A percentile compares a stretch with the other conserved stretches of the same genome.
phyloP scores from a whole-genome alignment of 2,888 invertebrate species.

The Lydus trimaculatus region DNA sequence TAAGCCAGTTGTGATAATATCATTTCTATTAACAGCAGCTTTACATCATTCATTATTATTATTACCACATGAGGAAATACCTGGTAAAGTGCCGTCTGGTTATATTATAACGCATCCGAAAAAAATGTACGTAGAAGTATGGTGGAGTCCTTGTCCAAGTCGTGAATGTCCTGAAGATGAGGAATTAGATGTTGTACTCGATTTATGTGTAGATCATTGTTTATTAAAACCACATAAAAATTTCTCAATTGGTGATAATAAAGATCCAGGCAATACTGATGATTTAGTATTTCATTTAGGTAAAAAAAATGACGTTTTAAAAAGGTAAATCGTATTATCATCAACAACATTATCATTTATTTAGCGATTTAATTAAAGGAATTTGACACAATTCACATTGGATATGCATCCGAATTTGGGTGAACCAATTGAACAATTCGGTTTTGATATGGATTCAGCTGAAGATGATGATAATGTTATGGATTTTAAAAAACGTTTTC shows the following conservation, averaged over 20 bases:
- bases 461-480: slow-evolving; percentile 78
- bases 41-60: slow-evolving; percentile 82
- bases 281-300: slow-evolving; percentile 66
- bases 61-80: slow-evolving; percentile 81
- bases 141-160: slow-evolving; percentile 86
- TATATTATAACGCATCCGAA: slow-evolving; percentile 79
- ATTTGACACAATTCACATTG: slow-evolving; percentile 44
- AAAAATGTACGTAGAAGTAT: slow-evolving; percentile 76
- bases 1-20: slow-evolving; percentile 81
- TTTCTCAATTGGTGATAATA: slow-evolving; percentile 50
- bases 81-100: slow-evolving; percentile 76
- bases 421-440: slow-evolving; percentile 77
- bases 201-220: slow-evolving; percentile 78
- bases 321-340: not conserved
- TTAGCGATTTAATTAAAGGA: slow-evolving; percentile 16
- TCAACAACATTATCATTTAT: not conserved
- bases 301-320: slow-evolving; percentile 37
- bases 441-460: slow-evolving; percentile 77
- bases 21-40: slow-evolving; percentile 77
- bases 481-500: slow-evolving; percentile 76
- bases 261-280: slow-evolving; percentile 64
- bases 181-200: slow-evolving; percentile 75
- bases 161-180: slow-evolving; percentile 80
- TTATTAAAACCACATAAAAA: slow-evolving; percentile 61
- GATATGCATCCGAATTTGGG: slow-evolving; percentile 79